These are phyloP conservation scores for Cyanoramphus novaezelandiae DNA, from an alignment of 2,113 vertebrate species.

Conservation along the genomic window DNA sequence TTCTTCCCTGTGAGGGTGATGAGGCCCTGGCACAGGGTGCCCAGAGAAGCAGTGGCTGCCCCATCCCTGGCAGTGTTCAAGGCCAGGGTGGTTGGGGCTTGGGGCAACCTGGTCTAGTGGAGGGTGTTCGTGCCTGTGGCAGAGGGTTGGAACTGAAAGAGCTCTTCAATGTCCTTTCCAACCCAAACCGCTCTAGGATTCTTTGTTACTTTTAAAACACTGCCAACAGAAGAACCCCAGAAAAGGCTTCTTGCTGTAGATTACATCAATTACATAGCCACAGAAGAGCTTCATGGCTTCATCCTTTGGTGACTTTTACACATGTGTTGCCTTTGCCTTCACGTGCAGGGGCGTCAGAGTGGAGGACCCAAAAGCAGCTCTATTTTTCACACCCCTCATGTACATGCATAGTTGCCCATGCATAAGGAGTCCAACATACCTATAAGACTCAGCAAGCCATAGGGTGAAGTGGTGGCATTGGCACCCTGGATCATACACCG, in stretches of 20 bases:
- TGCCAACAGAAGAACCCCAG: not conserved
- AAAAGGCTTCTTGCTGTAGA: not conserved
- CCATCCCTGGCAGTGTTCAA: not conserved
- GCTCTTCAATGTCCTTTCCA: not conserved
- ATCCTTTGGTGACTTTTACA: not conserved
- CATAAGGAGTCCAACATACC: fast-evolving
- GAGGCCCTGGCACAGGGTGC: not conserved
- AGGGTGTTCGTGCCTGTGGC: not conserved
- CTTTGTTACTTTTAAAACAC: not conserved
- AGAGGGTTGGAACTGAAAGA: not conserved
- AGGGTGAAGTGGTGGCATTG: not conserved
- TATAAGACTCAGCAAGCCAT: not conserved
- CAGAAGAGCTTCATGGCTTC: not conserved
- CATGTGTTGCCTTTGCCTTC: fast-evolving
- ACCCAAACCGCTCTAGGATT: not conserved
- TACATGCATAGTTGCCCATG: too few species aligned
- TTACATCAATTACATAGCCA: not conserved
- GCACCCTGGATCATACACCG: fast-evolving
- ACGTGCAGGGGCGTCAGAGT: fast-evolving
- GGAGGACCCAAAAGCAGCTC: not conserved
- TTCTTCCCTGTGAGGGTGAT: not conserved
- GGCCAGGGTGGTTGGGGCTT: not conserved
- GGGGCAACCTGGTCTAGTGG: not conserved
- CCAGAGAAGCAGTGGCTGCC: not conserved
- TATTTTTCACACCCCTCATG: fast-evolving